Base-by-base conservation (phyloP, 2,113 vertebrate genomes). In the Tonatia bakeri region DNA sequence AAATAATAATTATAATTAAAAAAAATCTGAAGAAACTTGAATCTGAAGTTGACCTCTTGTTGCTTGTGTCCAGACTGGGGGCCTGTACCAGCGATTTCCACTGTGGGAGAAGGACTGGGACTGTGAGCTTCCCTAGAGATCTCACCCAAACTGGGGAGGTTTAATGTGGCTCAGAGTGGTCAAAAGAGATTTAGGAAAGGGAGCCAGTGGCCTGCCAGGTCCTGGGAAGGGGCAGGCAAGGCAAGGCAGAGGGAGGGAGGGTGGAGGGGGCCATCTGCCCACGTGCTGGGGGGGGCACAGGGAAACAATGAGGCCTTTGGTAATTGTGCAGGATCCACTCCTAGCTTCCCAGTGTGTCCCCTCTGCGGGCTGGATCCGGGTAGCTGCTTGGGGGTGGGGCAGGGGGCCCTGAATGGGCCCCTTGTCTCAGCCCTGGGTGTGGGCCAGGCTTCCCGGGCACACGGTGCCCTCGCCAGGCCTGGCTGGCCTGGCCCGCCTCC, bases 1-100 rank as follows among this genome's bases (percentile, higher is more conserved):
- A 97, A 97, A 93, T 97, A 97, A 97, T 97, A 98, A 97, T 97
- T 96, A 98, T 97, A 96, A 97, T 97, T 97, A 97, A 98, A 98
- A 96, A 96, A 96, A 97, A 33, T 96, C 96, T n/a, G 95, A 97
- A 97, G 97, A 97, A 93, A 97, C 97, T 97, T 97, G 97, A 97
- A 96, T 83, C 64, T 93, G 83, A 96, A 83, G 87, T 89, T 94
- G 89, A 43, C 83, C 90, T 95, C 89, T 90, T 10, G 8, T 92
- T 92, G 81, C 81, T 80, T 94, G 54, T 77, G 28, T 88, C 33
- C 26, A 90, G 93, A 72, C 52, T 5, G 1, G 26, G 59, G 45
- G 24, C 14, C 56, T 12, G 31, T 0, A 24, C 83, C 7, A 31
- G 1, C 33, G 15, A 4, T 47, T 26, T 77, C 84, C 43, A n/a